Base-by-base conservation (phyloP, 2,888 invertebrate species). In the Apamea monoglypha region DNA sequence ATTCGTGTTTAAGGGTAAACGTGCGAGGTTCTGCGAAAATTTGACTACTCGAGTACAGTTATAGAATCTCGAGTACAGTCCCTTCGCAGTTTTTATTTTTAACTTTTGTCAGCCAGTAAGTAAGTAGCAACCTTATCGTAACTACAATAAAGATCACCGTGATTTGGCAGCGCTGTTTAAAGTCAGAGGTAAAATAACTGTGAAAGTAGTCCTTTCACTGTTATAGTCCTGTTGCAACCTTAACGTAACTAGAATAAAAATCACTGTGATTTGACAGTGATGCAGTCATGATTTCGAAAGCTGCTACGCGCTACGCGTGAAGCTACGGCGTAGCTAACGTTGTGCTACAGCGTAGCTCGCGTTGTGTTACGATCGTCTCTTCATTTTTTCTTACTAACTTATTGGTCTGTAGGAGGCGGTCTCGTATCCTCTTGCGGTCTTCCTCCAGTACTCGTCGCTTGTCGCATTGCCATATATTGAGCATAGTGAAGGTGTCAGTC, bases 401-500 rank as follows among this genome's bases (percentile, higher is more conserved):
- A 87, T 95, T 97, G 14, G 97, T 97, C 89, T 98, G 98, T 73
- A 98, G 94, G 82, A 98, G 94, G 69, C 98, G 95, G 88, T 98
- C 98, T 74, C 98, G 97, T 56, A 98, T 97, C 74, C 98, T 96
- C 89, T 97, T 98, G 63, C 98, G 97, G 92, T 98, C 98, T 91
- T 98, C 98, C 53, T 98, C 97, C 47, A 98, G 89, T 68, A 98
- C 97, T 90, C 98, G 97, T 83, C 97, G 97, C 93, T 98, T 98
- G 92, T 98, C 98, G 88, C 98, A 98, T 88, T 98, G 97, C 91
- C 98, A 97, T 44, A 98, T 97, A 94, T 98, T 98, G 77, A 98
- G 97, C 97, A 99, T 98, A 1, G 97, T 97, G 89, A 98, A 98
- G 47, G 98, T 98, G 91, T 98, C 98, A 4, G 97, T 97, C 69